Evolutionary conservation across 2,113 vertebrate species (phyloP).

Genomic region (Stegastes partitus): DNA sequence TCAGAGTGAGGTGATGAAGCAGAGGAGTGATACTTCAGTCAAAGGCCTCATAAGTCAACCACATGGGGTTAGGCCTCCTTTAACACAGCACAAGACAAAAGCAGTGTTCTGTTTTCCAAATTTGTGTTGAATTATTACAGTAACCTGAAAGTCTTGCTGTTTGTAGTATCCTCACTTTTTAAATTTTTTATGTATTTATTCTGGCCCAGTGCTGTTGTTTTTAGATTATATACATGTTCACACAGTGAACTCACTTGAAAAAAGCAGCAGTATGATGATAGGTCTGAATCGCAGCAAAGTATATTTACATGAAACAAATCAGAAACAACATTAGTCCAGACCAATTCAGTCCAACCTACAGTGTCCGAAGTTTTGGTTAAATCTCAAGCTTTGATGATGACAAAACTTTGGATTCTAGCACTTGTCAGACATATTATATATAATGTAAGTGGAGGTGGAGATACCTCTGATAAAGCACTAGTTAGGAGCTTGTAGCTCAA

Average conservation of each 20-base stretch:
- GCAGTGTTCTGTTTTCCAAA: not conserved
- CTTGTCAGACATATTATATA: too few species aligned
- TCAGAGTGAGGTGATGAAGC: too few species aligned
- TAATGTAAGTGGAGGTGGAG: too few species aligned
- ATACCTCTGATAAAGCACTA: too few species aligned
- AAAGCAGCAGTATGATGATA: not conserved
- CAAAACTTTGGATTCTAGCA: too few species aligned
- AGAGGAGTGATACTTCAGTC: not conserved
- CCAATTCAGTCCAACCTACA: too few species aligned
- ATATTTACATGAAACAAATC: too few species aligned
- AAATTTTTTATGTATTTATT: not conserved
- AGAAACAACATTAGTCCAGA: too few species aligned
- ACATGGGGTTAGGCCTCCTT: too few species aligned
- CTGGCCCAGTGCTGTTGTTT: not conserved
- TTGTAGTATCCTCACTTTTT: not conserved
- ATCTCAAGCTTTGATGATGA: not conserved
- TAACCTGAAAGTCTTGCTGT: too few species aligned
- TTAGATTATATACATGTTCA: not conserved
- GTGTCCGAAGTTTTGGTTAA: not conserved
- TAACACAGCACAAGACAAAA: not conserved
- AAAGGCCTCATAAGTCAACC: not conserved
- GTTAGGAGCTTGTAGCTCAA: too few species aligned
- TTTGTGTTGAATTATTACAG: not conserved
- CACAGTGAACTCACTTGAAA: not conserved
- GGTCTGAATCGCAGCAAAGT: too few species aligned